Base-by-base conservation (phyloP, 2,113 vertebrate genomes). In the Onychostruthus taczanowskii region DNA sequence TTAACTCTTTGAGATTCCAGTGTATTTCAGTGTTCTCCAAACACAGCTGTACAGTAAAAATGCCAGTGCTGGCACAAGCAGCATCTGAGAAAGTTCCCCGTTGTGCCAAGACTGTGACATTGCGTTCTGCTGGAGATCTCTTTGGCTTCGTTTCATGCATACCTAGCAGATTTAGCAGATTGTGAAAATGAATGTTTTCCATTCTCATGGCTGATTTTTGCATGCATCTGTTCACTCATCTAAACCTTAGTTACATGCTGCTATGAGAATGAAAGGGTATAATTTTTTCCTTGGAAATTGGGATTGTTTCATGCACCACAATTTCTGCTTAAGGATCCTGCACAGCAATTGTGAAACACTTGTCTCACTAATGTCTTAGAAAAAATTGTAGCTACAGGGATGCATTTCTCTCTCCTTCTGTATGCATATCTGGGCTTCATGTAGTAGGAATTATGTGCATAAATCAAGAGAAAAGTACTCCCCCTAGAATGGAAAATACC, bases 171-270 rank as follows among this genome's bases (percentile, higher is more conserved):
- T 95, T 96, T 95, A 96, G 93, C 96, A 97, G 97, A 97, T 97
- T 97, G 98, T 96, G 97, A 97, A 96, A 96, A 97, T 97, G 96
- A 97, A 95, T 95, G 96, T 98, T 98, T 98, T 97, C 96, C 95
- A 76, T 95, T 97, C 88, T 77, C 50, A 70, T 96, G 96, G 94
- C 96, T 97, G 97, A 96, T 97, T 97, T 97, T 97, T 97, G 91
- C 97, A 95, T 90, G 96, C 97, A 97, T 97, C 97, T 97, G 97
- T 97, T 98, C 97, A 93, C 95, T 97, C 94, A 87, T 97, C 96
- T 97, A 97, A 97, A 97, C 95, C 96, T 97, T 97, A 96, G 97
- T 97, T 97, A 97, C 96, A 97, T 97, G 97, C 98, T 97, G 97
- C 91, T 97, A 96, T 84, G 92, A 97, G 95, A 97, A 93, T 97